phyloP scores from a whole-genome alignment of 2,113 vertebrate species.

The Bothrops jararaca region DNA sequence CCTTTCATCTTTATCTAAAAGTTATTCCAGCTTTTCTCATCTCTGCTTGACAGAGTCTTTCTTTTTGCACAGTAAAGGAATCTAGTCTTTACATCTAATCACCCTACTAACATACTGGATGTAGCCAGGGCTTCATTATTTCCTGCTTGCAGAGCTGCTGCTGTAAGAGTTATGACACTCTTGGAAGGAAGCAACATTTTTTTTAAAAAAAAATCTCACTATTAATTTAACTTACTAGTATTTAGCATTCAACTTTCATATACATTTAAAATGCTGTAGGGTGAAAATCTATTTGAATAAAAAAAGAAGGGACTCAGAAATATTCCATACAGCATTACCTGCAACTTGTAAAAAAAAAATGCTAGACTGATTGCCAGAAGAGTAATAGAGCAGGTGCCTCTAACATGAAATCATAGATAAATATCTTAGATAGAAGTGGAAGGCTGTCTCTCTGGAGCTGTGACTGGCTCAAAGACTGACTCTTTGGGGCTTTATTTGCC shows the following conservation, averaged over 20 bases:
- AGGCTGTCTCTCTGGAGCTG: background rate
- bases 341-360: background rate
- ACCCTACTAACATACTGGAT: background rate
- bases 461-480: background rate
- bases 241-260: background rate
- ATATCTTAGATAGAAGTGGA: background rate
- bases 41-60: background rate
- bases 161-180: background rate
- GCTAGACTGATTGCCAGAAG: background rate
- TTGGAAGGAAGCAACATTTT: background rate
- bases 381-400: background rate
- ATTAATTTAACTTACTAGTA: background rate
- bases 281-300: background rate
- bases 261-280: background rate
- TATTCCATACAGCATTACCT: background rate
- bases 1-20: background rate
- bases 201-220: background rate
- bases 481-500: background rate
- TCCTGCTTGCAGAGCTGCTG: background rate
- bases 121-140: background rate
- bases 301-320: background rate
- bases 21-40: background rate
- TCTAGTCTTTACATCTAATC: background rate
- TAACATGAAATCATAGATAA: background rate
- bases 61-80: background rate